These are phyloP conservation scores for Agrochola litura DNA, from an alignment of 2,888 invertebrate species.

Conservation along the genomic window DNA sequence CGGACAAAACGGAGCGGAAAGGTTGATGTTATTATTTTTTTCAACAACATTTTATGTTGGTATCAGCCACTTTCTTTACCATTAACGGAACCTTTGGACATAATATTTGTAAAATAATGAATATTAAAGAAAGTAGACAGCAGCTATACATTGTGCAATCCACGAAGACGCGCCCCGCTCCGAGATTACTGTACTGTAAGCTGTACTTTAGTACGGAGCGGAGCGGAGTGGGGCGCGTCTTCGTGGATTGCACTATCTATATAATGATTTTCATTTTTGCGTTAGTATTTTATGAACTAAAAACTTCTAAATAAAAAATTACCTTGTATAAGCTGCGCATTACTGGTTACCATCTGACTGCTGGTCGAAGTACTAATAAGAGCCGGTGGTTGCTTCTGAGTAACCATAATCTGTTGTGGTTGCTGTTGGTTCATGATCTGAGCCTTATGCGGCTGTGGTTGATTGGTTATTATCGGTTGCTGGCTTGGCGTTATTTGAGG, in stretches of 20 bases:
- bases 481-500: conserved; percentile 87
- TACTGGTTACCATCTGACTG: conserved; percentile 75
- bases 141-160: too few relatives aligned
- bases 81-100: too few relatives aligned
- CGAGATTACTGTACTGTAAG: too few relatives aligned
- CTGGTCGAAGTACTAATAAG: conserved; percentile 79
- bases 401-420: conserved; percentile 84
- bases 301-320: conserved; percentile 38
- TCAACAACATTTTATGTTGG: background rate
- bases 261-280: background rate
- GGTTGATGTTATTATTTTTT: background rate
- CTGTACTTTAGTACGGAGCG: too few relatives aligned
- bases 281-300: background rate
- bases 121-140: background rate
- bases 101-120: background rate
- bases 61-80: background rate
- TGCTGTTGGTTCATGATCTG: conserved; percentile 83
- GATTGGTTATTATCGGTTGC: conserved; percentile 87
- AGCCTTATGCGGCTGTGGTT: conserved; percentile 90
- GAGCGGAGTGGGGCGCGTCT: too few relatives aligned
- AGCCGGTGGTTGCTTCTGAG: conserved; percentile 85
- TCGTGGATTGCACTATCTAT: too few relatives aligned
- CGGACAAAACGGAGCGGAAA: background rate
- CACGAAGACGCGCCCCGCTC: too few relatives aligned
- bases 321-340: conserved; percentile 73